phyloP scores from a whole-genome alignment of 2,113 vertebrate species.

The Bolborhynchus lineola region DNA sequence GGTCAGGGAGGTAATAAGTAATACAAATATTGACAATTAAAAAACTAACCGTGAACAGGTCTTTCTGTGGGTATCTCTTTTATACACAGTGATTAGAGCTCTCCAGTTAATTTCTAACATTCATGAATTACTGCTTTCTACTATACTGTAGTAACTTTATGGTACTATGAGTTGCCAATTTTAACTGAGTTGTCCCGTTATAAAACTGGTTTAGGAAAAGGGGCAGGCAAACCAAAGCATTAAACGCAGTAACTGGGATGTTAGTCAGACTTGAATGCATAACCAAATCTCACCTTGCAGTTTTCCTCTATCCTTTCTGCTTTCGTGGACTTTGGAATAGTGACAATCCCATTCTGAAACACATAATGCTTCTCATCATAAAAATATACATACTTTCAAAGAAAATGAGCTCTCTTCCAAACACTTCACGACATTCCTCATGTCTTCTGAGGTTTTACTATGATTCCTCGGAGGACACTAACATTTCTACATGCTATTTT shows the following conservation, averaged over 20 bases:
- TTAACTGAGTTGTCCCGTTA: not conserved
- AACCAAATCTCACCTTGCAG: conserved; percentile 71
- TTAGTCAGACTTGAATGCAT: not conserved
- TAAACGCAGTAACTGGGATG: not conserved
- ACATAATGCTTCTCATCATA: not conserved
- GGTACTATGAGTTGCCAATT: not conserved
- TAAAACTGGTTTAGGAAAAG: not conserved
- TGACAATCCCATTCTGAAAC: conserved; percentile 80
- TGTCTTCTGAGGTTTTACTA: not conserved
- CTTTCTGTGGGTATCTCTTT: not conserved
- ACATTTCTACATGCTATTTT: not conserved
- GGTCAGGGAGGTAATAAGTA: not conserved
- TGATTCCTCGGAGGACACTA: not conserved
- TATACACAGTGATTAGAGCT: not conserved
- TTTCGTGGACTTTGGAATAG: conserved; percentile 83
- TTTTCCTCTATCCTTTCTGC: conserved; percentile 77
- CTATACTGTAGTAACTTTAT: not conserved
- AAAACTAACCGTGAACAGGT: not conserved
- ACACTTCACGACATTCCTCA: not conserved
- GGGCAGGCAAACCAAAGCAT: not conserved
- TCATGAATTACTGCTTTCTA: not conserved
- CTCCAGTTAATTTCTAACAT: not conserved
- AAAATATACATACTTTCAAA: not conserved
- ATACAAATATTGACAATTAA: not conserved
- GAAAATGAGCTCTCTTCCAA: not conserved